Evolutionary conservation across 1,140 invertebrate species (phyloP).

Genomic region (Dysdera silvatica): DNA sequence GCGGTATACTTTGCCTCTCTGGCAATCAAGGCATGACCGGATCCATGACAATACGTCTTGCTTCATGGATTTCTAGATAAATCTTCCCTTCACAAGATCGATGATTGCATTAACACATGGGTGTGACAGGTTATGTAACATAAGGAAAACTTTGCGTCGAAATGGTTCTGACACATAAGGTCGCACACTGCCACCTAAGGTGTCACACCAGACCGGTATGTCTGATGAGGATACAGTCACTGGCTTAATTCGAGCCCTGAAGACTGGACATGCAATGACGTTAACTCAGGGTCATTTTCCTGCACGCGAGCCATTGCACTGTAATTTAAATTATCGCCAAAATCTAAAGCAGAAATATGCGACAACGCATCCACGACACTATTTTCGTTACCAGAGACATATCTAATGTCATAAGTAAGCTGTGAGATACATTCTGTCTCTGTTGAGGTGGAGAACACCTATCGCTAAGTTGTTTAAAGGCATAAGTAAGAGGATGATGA

Average conservation of each 20-base stretch:
- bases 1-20: slow-evolving; percentile 14
- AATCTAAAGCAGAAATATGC: background rate
- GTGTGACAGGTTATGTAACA: slow-evolving; percentile 13
- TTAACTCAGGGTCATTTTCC: slow-evolving; percentile 9
- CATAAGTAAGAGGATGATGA: slow-evolving; percentile 37
- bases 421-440: slow-evolving; percentile 42
- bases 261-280: background rate
- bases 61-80: slow-evolving; percentile 18
- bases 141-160: slow-evolving; percentile 3
- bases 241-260: background rate
- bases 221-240: background rate
- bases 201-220: slow-evolving; percentile 4
- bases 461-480: slow-evolving; percentile 28
- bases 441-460: slow-evolving; percentile 30
- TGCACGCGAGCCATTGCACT: slow-evolving; percentile 5
- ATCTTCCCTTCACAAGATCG: background rate
- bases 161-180: slow-evolving; percentile 11
- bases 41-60: background rate
- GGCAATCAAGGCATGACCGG: slow-evolving; percentile 10
- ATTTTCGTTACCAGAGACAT: slow-evolving; percentile 42
- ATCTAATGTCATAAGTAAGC: slow-evolving; percentile 40
- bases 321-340: background rate
- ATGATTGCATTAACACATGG: slow-evolving; percentile 8
- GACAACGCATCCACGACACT: slow-evolving; percentile 20
- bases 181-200: background rate